phyloP scores from a whole-genome alignment of 2,888 invertebrate species.

The Chrysodeixis includens region DNA sequence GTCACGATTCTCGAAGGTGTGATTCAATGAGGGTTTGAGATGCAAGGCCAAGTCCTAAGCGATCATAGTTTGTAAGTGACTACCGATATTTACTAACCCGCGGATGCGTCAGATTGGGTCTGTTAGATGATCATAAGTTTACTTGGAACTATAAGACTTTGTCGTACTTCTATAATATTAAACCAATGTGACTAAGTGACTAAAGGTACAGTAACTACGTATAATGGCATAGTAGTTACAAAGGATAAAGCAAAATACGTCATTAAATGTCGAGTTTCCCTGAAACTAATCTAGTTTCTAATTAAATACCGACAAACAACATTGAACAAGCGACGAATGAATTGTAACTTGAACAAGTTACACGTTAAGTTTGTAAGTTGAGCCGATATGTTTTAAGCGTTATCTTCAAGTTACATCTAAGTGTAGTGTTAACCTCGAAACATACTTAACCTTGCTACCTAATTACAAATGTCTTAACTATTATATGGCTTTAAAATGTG shows the following conservation, averaged over 20 bases:
- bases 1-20: not conserved
- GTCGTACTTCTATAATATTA: not conserved
- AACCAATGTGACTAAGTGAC: not conserved
- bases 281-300: conserved; percentile 44
- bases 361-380: not conserved
- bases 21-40: not conserved
- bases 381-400: not conserved
- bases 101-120: not conserved
- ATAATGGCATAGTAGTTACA: not conserved
- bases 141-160: not conserved
- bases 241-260: conserved; percentile 39
- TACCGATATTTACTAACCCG: too few species aligned
- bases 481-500: not conserved
- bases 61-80: too few species aligned
- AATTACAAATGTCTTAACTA: not conserved
- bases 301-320: conserved; percentile 33
- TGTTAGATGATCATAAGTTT: not conserved
- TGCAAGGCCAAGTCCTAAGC: not conserved
- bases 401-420: conserved; percentile 4
- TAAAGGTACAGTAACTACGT: not conserved
- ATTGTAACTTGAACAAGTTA: not conserved
- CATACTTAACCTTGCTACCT: conserved; percentile 2
- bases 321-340: not conserved
- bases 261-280: conserved; percentile 39
- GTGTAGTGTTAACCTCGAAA: conserved; percentile 1